Evolutionary conservation across 2,113 vertebrate genomes (phyloP).

Genomic region (Microtus richardsoni): DNA sequence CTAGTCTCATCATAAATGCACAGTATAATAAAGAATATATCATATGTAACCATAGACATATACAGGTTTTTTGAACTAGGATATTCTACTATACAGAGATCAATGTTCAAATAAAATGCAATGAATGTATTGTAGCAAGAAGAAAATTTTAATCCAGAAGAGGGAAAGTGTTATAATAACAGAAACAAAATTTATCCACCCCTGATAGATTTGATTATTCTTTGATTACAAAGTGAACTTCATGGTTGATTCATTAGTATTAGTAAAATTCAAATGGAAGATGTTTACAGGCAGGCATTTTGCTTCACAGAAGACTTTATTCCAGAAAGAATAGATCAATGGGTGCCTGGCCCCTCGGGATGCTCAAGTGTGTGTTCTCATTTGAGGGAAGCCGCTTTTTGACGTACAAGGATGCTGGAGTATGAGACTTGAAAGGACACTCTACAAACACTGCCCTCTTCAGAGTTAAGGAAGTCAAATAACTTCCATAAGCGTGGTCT

Average conservation of each 20-base stretch:
- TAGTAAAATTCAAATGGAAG: background rate
- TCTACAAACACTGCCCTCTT: background rate
- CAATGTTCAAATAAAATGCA: background rate
- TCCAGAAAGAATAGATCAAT: background rate
- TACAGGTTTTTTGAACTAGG: background rate
- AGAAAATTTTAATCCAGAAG: background rate
- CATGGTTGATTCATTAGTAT: background rate
- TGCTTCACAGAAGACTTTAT: background rate
- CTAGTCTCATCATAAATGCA: background rate
- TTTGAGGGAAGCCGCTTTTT: background rate
- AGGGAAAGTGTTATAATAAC: background rate
- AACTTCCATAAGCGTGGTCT: background rate
- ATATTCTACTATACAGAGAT: background rate
- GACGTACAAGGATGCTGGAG: background rate
- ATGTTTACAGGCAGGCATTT: background rate
- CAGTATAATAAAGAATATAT: background rate
- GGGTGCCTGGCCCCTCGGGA: background rate
- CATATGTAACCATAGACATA: background rate
- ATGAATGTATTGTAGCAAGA: background rate
- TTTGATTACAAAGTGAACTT: background rate
- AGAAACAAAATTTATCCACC: background rate
- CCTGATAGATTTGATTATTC: background rate
- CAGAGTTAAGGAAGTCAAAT: background rate
- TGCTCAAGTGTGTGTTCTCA: background rate
- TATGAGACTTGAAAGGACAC: background rate